Evolutionary conservation across 2,797 vertebrate species (phyloP).

Genomic region (Galago senegalensis): DNA sequence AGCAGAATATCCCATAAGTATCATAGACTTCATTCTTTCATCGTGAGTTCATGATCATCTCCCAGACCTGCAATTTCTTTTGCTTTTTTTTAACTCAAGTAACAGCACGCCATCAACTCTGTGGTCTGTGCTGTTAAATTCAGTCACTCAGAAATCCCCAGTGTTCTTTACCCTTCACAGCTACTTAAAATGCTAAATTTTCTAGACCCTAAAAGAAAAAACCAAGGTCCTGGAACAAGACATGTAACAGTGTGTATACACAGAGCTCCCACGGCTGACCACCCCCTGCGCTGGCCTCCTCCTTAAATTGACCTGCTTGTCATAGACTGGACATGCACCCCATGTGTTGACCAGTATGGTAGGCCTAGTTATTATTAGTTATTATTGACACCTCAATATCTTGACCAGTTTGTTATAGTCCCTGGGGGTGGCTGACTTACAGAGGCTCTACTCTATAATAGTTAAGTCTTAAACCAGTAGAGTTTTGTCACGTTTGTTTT

Average conservation of each 20-base stretch:
- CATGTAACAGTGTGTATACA: not conserved
- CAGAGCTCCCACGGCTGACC: too few relatives aligned
- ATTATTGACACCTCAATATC: too few relatives aligned
- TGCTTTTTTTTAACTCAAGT: conserved; percentile 31
- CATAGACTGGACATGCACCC: too few relatives aligned
- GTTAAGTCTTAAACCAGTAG: not conserved
- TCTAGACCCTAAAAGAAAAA: conserved; percentile 19
- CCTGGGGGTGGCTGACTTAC: too few relatives aligned
- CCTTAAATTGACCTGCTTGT: too few relatives aligned
- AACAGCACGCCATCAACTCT: not conserved
- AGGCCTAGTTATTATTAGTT: too few relatives aligned
- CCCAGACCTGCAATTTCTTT: not conserved
- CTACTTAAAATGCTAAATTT: not conserved
- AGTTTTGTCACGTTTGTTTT: not conserved
- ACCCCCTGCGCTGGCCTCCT: too few relatives aligned
- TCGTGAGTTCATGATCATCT: not conserved
- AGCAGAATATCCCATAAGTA: not conserved
- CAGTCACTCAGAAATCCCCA: not conserved
- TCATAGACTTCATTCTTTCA: not conserved
- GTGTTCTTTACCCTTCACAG: not conserved
- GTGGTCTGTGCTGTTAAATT: not conserved
- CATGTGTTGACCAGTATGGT: too few relatives aligned
- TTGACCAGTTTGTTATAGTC: too few relatives aligned
- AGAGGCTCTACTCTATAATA: not conserved
- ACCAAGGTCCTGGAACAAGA: not conserved